phyloP scores from a whole-genome alignment of 2,797 vertebrate genomes.

The Rhinophrynus dorsalis region DNA sequence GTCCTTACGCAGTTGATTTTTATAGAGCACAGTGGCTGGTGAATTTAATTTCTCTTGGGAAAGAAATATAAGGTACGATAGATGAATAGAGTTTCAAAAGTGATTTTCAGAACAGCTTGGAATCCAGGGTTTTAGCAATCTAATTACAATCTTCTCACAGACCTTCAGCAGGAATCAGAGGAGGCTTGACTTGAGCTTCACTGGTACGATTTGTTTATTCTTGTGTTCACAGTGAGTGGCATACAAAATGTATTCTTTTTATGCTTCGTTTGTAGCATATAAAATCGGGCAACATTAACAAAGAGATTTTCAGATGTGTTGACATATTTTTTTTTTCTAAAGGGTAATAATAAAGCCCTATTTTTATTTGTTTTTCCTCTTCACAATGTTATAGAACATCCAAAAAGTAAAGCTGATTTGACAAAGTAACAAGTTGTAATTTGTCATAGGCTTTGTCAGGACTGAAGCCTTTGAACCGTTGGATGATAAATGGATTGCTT shows the following conservation, averaged over 20 bases:
- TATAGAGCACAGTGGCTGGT: constrained; percentile 51
- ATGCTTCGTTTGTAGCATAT: constrained; percentile 33
- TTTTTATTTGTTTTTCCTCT: background rate
- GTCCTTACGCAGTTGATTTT: constrained; percentile 44
- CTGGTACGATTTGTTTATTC: constrained; percentile 49
- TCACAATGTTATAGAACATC: background rate
- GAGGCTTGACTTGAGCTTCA: constrained; percentile 53
- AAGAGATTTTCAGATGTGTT: constrained; percentile 2
- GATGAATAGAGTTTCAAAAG: constrained; percentile 50
- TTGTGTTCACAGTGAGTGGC: constrained; percentile 42
- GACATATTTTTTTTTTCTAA: background rate
- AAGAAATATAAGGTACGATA: constrained; percentile 42
- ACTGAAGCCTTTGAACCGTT: background rate
- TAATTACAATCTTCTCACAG: constrained; percentile 54
- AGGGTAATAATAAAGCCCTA: background rate
- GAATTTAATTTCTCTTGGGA: constrained; percentile 52
- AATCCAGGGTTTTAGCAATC: constrained; percentile 51
- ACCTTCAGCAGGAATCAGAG: constrained; percentile 32
- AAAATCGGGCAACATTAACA: constrained; percentile 39
- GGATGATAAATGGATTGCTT: no score
- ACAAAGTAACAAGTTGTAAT: no score
- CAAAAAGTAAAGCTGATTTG: background rate
- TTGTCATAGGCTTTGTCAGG: background rate
- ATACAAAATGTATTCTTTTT: constrained; percentile 50
- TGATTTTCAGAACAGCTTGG: constrained; percentile 56